Evolutionary conservation across 1,140 invertebrate species (phyloP).

Genomic region (Sitobion miscanthi): DNA sequence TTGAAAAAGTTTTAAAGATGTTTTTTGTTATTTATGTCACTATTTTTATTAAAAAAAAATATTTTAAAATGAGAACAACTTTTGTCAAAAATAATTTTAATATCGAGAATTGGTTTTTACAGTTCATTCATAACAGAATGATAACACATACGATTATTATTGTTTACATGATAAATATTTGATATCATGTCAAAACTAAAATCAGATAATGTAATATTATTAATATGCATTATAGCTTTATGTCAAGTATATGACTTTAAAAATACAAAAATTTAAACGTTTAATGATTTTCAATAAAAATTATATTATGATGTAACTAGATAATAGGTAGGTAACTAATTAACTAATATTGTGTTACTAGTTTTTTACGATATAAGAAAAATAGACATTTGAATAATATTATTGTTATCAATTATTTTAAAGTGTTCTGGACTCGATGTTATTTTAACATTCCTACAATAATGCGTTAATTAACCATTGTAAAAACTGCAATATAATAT

Average conservation of each 20-base stretch:
- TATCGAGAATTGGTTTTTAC: neutral
- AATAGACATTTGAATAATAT: no score
- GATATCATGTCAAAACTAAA: neutral
- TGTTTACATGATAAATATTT: neutral
- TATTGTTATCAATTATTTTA: no score
- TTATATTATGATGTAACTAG: neutral
- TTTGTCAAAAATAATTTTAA: slow-evolving; percentile 8
- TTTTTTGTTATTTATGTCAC: neutral
- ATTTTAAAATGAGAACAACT: neutral
- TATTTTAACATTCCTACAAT: neutral
- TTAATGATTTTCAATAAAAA: neutral
- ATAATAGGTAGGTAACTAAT: no score
- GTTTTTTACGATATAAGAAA: neutral
- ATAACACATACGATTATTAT: neutral
- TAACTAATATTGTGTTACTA: neutral
- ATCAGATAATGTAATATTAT: neutral
- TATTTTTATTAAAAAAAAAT: slow-evolving; percentile 25
- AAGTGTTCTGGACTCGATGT: neutral
- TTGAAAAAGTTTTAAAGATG: slow-evolving; percentile 36
- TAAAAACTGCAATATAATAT: neutral
- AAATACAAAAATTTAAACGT: neutral
- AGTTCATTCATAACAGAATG: neutral
- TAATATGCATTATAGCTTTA: neutral
- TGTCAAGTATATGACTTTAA: neutral
- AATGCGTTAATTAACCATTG: no score